Percentiles rank a stretch among this genome's conserved stretches.
Conservation (phyloP, 2,113 vertebrate genomes). For the Sander lucioperca region DNA sequence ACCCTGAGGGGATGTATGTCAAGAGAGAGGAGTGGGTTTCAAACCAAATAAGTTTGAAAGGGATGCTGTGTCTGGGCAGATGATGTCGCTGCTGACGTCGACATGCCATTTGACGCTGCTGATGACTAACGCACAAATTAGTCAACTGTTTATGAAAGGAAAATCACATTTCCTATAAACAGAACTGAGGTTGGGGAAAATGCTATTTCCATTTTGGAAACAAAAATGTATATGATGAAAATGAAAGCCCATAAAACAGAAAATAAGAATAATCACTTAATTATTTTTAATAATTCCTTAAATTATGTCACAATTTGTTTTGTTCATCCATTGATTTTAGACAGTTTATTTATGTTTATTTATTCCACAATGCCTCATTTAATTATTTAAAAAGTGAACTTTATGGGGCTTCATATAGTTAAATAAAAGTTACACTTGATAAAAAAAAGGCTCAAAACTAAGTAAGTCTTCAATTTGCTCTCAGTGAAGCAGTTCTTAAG, state of each 20-base stretch:
- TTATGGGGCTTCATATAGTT: not conserved
- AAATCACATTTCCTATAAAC: slow-evolving; percentile 15
- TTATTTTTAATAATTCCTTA: not conserved
- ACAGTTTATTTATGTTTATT: no score
- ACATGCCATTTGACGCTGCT: slow-evolving; percentile 22
- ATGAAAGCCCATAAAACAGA: not conserved
- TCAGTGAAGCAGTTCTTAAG: not conserved
- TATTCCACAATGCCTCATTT: not conserved
- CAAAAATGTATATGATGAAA: not conserved
- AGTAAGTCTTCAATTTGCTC: not conserved
- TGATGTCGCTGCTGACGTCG: slow-evolving; percentile 6
- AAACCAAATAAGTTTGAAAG: not conserved
- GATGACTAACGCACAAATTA: slow-evolving; percentile 45
- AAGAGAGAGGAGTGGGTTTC: not conserved
- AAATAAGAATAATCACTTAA: not conserved
- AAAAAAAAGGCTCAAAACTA: not conserved
- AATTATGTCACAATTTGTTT: not conserved
- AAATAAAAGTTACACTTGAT: not conserved
- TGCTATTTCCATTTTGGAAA: not conserved
- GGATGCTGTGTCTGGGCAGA: not conserved
- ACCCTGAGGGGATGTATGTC: not conserved
- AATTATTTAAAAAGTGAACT: not conserved
- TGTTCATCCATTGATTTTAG: not conserved
- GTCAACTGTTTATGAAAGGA: slow-evolving; percentile 20
- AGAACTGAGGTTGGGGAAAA: not conserved